Evolutionary conservation across 2,888 invertebrate genomes (phyloP).

Genomic region (Norana najaformis): DNA sequence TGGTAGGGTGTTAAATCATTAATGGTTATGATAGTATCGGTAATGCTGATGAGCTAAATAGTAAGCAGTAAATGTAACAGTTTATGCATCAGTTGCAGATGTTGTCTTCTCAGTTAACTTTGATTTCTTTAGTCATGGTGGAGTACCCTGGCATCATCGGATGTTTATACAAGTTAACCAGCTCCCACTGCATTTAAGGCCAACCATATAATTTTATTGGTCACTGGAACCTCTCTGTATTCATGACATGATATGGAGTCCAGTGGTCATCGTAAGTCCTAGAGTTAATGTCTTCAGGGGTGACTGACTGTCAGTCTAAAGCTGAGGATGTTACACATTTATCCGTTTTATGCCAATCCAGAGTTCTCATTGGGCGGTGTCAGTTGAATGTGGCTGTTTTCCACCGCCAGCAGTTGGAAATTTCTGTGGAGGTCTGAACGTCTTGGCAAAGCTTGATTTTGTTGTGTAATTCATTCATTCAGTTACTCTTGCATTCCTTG

Average conservation of each 20-base stretch:
- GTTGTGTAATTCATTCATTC: not conserved
- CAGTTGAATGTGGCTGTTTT: too few species aligned
- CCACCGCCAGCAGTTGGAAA: not conserved
- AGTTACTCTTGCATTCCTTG: not conserved
- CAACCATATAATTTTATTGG: not conserved
- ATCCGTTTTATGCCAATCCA: not conserved
- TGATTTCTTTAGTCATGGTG: not conserved
- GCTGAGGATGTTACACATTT: not conserved
- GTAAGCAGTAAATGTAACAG: too few species aligned
- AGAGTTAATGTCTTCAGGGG: slow-evolving; percentile 13
- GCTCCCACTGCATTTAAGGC: not conserved
- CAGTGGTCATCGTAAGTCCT: not conserved
- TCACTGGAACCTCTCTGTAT: not conserved
- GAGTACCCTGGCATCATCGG: not conserved
- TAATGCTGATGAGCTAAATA: not conserved
- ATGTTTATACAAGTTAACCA: not conserved
- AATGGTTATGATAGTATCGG: not conserved
- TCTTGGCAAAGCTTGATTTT: not conserved
- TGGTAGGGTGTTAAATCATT: not conserved
- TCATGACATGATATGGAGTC: not conserved
- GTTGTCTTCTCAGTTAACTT: not conserved
- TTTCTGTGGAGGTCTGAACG: not conserved
- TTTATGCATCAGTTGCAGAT: not conserved
- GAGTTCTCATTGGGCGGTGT: not conserved
- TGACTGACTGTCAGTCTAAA: not conserved